Evolutionary conservation across 64 coral and sea anemone species (phyloP).

Genomic region (Montipora efflorescens): DNA sequence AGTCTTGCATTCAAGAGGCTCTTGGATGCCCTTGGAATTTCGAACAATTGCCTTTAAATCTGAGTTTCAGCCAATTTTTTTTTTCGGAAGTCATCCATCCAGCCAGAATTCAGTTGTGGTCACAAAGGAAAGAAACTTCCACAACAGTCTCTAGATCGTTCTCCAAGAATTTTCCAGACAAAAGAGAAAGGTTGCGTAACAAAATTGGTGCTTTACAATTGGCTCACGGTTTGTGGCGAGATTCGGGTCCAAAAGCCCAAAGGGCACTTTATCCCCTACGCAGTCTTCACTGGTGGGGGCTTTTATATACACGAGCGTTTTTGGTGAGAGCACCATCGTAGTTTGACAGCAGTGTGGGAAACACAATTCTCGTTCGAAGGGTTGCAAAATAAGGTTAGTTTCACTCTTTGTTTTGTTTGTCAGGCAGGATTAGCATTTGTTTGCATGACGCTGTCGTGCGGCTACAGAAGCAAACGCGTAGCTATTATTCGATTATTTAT

Average conservation of each 20-base stretch:
- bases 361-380: neutral
- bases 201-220: neutral
- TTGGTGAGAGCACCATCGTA: neutral
- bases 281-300: neutral
- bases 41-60: no score
- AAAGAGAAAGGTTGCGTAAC: constrained; percentile 8
- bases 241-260: no score
- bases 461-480: neutral
- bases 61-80: no score
- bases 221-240: neutral
- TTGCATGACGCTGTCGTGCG: neutral
- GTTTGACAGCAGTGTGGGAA: neutral
- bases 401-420: neutral
- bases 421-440: neutral
- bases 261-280: neutral
- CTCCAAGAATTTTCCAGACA: neutral
- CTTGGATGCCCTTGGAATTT: no score
- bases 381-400: neutral
- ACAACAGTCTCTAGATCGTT: neutral
- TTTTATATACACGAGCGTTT: neutral
- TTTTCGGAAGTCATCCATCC: neutral
- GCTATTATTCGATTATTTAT: no score
- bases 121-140: neutral
- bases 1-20: no score
- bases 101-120: neutral